phyloP scores from a whole-genome alignment of 1,140 invertebrate genomes.

The Leptestheria dahalacensis region DNA sequence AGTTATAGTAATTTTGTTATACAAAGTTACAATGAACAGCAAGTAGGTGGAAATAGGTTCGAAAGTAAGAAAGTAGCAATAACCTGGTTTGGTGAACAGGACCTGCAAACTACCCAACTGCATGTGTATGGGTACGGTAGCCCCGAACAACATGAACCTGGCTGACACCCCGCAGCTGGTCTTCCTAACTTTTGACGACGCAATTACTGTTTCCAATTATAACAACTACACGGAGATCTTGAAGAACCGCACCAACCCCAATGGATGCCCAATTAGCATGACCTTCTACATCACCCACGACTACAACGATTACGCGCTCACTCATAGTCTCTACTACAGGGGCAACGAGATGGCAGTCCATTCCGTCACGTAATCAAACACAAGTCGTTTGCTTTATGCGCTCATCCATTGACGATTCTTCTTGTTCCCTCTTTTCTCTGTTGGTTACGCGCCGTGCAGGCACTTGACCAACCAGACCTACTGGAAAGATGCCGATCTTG shows the following conservation, averaged over 20 bases:
- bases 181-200: constrained; percentile 28
- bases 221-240: constrained; percentile 18
- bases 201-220: constrained; percentile 19
- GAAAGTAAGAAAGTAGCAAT: not conserved
- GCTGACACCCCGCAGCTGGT: constrained; percentile 24
- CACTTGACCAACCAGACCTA: not conserved
- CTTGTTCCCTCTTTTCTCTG: no score
- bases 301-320: constrained; percentile 31
- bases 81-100: not conserved
- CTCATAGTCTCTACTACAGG: constrained; percentile 26
- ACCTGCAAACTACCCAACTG: constrained; percentile 1
- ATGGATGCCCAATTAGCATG: constrained; percentile 16
- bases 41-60: no score
- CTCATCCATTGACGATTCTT: no score
- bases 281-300: constrained; percentile 36
- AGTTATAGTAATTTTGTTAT: no score
- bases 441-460: no score
- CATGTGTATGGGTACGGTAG: not conserved
- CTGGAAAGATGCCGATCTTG: not conserved
- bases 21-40: no score
- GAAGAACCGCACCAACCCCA: constrained; percentile 9
- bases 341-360: constrained; percentile 35
- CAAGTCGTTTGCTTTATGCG: no score
- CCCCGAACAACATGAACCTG: not conserved
- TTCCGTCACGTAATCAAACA: constrained; percentile 31